Conservation (phyloP, 1,140 invertebrate genomes). For the Papilio polyxenes region DNA sequence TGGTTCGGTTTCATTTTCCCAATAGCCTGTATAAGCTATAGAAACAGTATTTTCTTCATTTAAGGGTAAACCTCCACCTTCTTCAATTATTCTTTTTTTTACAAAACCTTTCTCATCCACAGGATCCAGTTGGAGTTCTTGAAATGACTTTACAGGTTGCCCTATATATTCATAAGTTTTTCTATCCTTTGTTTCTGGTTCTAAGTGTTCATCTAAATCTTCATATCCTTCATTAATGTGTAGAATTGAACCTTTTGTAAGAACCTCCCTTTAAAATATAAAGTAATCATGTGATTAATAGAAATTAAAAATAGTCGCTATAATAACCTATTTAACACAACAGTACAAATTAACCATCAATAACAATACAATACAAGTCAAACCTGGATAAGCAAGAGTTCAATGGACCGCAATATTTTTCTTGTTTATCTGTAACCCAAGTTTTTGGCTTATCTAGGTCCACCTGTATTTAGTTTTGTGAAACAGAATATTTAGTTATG, state of each 20-base stretch:
- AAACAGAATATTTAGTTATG: background rate
- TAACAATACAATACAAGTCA: background rate
- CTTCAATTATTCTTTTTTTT: slow-evolving; percentile 68
- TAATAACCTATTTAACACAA: too few relatives aligned
- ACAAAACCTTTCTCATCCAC: slow-evolving; percentile 62
- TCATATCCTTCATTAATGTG: slow-evolving; percentile 67
- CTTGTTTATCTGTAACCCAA: too few relatives aligned
- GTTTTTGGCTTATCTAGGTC: too few relatives aligned
- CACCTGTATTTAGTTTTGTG: too few relatives aligned
- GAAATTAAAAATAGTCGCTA: background rate
- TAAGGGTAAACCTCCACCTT: slow-evolving; percentile 66
- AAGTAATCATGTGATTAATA: background rate
- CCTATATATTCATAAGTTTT: slow-evolving; percentile 58
- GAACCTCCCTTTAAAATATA: slow-evolving; percentile 56
- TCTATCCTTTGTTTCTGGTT: slow-evolving; percentile 42
- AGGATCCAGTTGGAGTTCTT: slow-evolving; percentile 50
- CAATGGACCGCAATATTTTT: too few relatives aligned
- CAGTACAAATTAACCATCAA: background rate
- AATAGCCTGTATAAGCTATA: slow-evolving; percentile 68
- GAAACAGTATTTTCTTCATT: slow-evolving; percentile 61
- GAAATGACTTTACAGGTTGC: slow-evolving; percentile 58
- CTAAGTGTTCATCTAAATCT: slow-evolving; percentile 48
- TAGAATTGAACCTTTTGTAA: slow-evolving; percentile 67
- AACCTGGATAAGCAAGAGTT: too few relatives aligned
- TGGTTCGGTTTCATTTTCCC: slow-evolving; percentile 64